A percentile compares a stretch with the other conserved stretches of the same genome.
phyloP scores from a whole-genome alignment of 2,113 vertebrate species.

The Eudyptes chrysolophus region DNA sequence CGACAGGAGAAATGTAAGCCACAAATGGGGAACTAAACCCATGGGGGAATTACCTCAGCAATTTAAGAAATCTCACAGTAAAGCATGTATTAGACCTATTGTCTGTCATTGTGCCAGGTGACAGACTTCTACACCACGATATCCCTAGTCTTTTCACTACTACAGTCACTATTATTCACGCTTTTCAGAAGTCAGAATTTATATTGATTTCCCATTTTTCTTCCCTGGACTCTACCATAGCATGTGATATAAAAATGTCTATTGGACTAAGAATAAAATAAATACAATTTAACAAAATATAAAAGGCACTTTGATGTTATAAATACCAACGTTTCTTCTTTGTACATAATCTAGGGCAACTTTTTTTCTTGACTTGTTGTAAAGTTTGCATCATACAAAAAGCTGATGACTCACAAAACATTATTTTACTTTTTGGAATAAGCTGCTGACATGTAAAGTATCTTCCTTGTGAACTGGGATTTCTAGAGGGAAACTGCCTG shows the following conservation, averaged over 20 bases:
- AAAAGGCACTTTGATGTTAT: constrained; percentile 56
- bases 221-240: not conserved
- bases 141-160: not conserved
- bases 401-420: constrained; percentile 64
- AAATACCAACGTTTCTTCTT: constrained; percentile 39
- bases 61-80: not conserved
- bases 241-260: constrained; percentile 3
- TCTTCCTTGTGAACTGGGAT: constrained; percentile 59
- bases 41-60: not conserved
- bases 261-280: constrained; percentile 41
- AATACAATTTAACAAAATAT: constrained; percentile 48
- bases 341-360: constrained; percentile 58
- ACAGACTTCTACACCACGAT: not conserved
- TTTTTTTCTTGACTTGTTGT: constrained; percentile 44
- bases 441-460: constrained; percentile 68
- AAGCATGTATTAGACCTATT: not conserved
- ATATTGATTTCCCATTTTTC: not conserved
- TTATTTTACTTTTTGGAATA: constrained; percentile 57
- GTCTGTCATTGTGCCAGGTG: not conserved
- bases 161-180: not conserved
- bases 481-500: constrained; percentile 70
- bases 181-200: not conserved
- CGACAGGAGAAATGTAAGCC: not conserved
- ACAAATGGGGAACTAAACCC: not conserved
- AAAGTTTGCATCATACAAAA: constrained; percentile 60